These are phyloP conservation scores for Haliaeetus leucogaster DNA, from an alignment of 2,113 vertebrate species.

Conservation along the genomic window DNA sequence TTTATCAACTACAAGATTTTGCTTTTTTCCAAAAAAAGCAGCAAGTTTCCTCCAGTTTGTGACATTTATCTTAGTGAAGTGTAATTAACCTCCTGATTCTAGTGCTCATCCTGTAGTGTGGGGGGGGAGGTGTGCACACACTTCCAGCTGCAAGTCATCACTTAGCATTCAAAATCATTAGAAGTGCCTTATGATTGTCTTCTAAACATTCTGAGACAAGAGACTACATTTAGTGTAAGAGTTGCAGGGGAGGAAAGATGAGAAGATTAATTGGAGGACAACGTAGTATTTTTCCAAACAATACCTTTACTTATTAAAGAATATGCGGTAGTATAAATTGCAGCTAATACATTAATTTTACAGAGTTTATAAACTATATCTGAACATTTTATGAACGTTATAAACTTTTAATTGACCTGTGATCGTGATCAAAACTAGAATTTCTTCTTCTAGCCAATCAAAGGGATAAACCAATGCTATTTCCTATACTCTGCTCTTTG, in stretches of 20 bases:
- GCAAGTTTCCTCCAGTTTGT: not conserved
- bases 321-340: not conserved
- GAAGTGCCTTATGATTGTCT: not conserved
- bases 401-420: not conserved
- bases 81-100: not conserved
- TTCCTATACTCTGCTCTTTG: not conserved
- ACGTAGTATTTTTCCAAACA: not conserved
- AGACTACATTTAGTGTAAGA: not conserved
- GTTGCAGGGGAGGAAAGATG: not conserved
- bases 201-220: not conserved
- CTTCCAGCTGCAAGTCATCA: not conserved
- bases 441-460: not conserved
- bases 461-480: not conserved
- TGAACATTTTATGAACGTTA: not conserved
- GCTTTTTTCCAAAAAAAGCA: not conserved
- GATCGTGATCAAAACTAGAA: not conserved
- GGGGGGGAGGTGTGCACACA: too few species aligned
- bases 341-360: not conserved
- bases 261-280: not conserved
- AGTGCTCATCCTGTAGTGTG: not conserved
- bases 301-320: not conserved
- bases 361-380: not conserved
- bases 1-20: not conserved
- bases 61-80: not conserved
- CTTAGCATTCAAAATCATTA: not conserved